Evolutionary conservation across 2,888 invertebrate genomes (phyloP), one percentile per base, ranked within the genome.

Genomic region (Dasysyrphus albostriatus): DNA sequence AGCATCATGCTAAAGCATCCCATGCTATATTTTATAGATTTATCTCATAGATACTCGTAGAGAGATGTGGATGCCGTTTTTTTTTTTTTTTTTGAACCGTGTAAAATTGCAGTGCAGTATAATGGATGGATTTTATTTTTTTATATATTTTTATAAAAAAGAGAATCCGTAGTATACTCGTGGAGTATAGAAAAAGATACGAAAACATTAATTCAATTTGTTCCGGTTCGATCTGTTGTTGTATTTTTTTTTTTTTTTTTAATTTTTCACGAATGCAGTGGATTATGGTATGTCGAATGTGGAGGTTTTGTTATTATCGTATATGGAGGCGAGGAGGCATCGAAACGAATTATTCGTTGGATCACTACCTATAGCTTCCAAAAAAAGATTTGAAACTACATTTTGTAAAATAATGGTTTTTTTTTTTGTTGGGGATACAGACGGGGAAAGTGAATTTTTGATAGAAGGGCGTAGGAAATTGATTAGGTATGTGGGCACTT

Each of bases 201-300:
- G 44, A 81, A 81, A 81, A 72, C 87, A 83, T 83, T 87, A 87
- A 83, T 83, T 79, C 87, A 87, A 87, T 87, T 87, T 87, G 87
- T 87, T 87, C 79, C 87, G 87, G 83, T 83, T 75, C 61, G 69
- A 76, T 77, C 51, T 77, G 73, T 69, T 24, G 37, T 67, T 63
- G 3, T 51, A 56, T 69, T 67, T 37, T 58, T 67, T 34, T 67
- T 49, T 34, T 51, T 59, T 61, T n/a, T 16, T 59, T 34, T 24
- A n/a, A 42, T 29, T 58, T 51, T 51, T 12, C 9, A 24, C 44
- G 19, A 34, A 47, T 59, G 47, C 61, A 59, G 44, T 83, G 47
- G 73, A 69, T 70, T 77, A 74, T 74, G 69, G 72, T 81, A 69
- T 77, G 51, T 78, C 74, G 69, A 70, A 80, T 84, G 73, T 74